phyloP scores from a whole-genome alignment of 2,888 invertebrate genomes.

The Acanthococcus lagerstroemiae region DNA sequence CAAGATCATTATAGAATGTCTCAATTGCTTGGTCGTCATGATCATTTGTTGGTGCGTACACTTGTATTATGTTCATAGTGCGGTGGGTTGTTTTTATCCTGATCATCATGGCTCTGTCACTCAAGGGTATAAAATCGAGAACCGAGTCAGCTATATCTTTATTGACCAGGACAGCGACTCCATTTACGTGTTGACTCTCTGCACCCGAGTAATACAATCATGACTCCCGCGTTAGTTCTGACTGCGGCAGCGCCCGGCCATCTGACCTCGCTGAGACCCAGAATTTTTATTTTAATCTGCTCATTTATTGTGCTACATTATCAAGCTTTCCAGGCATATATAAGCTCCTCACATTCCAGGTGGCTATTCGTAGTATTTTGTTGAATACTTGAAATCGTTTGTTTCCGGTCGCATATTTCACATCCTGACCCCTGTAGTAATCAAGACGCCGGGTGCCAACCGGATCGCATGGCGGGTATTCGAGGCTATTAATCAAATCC shows the following conservation, averaged over 20 bases:
- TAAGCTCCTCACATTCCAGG: not conserved
- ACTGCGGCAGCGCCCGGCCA: not conserved
- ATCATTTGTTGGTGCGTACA: too few relatives aligned
- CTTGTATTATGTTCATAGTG: not conserved
- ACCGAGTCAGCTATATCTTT: not conserved
- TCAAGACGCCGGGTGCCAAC: not conserved
- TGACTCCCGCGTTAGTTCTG: not conserved
- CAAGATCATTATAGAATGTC: not conserved
- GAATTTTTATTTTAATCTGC: not conserved
- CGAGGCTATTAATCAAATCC: not conserved
- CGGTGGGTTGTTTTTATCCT: not conserved
- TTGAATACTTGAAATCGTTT: not conserved
- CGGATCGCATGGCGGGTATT: not conserved
- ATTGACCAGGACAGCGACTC: not conserved
- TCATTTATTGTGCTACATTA: not conserved
- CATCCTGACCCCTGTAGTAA: not conserved
- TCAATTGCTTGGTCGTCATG: not conserved
- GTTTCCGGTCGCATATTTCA: not conserved
- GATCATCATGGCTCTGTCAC: not conserved
- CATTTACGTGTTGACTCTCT: not conserved
- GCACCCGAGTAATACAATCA: slow-evolving; percentile 1
- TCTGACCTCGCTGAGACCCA: slow-evolving; percentile 1
- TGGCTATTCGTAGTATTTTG: not conserved
- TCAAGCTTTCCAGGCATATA: not conserved
- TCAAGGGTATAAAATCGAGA: not conserved